Evolutionary conservation across 2,888 invertebrate genomes (phyloP).

Genomic region (Magallana nippona): DNA sequence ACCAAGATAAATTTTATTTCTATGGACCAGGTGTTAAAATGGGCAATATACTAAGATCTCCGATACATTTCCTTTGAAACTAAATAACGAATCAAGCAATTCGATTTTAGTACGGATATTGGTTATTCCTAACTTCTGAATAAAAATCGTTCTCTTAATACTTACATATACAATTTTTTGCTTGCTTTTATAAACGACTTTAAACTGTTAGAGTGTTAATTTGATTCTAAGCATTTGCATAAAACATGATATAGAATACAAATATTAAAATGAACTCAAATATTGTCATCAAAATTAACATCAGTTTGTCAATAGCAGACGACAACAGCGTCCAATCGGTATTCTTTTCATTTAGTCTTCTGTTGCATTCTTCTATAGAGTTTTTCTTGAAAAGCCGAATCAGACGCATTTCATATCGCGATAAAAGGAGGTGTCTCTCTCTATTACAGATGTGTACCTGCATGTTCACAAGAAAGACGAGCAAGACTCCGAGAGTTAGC

Average conservation of each 20-base stretch:
- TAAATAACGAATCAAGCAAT: too few species aligned
- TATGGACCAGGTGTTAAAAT: too few species aligned
- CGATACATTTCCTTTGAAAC: too few species aligned
- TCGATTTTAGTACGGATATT: too few species aligned
- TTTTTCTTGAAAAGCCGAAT: not conserved
- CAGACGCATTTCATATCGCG: not conserved
- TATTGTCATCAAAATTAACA: not conserved
- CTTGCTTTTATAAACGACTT: too few species aligned
- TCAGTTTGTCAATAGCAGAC: constrained; percentile 3
- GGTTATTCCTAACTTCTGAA: too few species aligned
- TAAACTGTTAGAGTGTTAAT: too few species aligned
- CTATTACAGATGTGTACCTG: constrained; percentile 39
- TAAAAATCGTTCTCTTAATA: too few species aligned
- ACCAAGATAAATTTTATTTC: too few species aligned
- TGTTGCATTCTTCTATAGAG: not conserved
- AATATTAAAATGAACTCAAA: not conserved
- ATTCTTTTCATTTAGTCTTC: not conserved
- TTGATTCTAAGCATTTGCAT: not conserved
- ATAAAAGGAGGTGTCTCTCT: not conserved
- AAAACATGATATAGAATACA: not conserved
- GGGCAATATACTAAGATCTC: too few species aligned
- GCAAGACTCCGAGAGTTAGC: constrained; percentile 44
- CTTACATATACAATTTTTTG: too few species aligned
- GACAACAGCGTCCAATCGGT: not conserved
- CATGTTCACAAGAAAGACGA: constrained; percentile 35